Conservation (phyloP, 1,140 invertebrate genomes). For the Lepidostoma basale region DNA sequence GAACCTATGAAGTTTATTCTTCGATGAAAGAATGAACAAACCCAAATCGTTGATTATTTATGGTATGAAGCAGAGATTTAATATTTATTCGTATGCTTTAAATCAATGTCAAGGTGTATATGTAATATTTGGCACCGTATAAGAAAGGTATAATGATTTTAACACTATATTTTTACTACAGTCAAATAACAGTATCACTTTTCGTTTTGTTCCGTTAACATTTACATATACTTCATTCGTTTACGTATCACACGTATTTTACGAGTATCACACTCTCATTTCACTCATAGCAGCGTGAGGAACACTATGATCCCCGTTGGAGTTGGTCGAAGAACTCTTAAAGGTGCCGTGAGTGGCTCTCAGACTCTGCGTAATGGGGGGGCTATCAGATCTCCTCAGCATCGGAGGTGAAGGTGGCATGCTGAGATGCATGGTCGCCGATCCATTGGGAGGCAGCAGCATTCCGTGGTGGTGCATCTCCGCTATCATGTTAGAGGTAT, state of each 20-base stretch:
- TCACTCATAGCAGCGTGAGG: slow-evolving; percentile 80
- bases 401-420: slow-evolving; percentile 47
- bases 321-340: slow-evolving; percentile 52
- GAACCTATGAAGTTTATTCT: too few relatives aligned
- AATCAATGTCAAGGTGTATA: too few relatives aligned
- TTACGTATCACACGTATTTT: not conserved
- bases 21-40: too few relatives aligned
- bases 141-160: too few relatives aligned
- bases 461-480: slow-evolving; percentile 56
- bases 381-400: slow-evolving; percentile 49
- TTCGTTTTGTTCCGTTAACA: slow-evolving; percentile 3
- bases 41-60: too few relatives aligned
- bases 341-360: slow-evolving; percentile 54
- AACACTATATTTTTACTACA: not conserved
- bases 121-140: too few relatives aligned
- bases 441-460: slow-evolving; percentile 55
- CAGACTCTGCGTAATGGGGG: slow-evolving; percentile 38
- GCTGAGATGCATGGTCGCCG: slow-evolving; percentile 48
- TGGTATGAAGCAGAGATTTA: too few relatives aligned
- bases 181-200: slow-evolving; percentile 11
- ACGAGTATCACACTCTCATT: slow-evolving; percentile 80
- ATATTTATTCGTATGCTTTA: too few relatives aligned
- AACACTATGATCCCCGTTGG: slow-evolving; percentile 53
- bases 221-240: slow-evolving; percentile 30
- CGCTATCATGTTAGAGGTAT: slow-evolving; percentile 53